Evolutionary conservation across 2,797 vertebrate species (phyloP).

Genomic region (Peromyscus aztecus): DNA sequence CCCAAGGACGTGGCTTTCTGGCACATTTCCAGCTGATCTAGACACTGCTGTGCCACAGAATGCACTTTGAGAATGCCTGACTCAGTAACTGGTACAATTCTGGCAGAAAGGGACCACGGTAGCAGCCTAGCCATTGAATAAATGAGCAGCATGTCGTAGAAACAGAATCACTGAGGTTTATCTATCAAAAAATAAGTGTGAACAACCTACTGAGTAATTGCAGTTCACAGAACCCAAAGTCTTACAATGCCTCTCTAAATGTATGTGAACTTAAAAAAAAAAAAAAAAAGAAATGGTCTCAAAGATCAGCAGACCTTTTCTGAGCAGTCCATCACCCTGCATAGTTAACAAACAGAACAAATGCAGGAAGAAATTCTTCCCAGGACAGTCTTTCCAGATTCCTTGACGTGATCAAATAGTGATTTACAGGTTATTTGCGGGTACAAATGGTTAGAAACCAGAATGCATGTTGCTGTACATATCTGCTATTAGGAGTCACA

Average conservation of each 20-base stretch:
- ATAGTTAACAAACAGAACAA: not conserved
- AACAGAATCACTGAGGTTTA: not conserved
- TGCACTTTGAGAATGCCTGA: not conserved
- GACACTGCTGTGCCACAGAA: not conserved
- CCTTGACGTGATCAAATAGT: not conserved
- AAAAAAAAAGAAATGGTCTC: not conserved
- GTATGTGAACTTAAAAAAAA: not conserved
- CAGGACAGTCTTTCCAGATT: not conserved
- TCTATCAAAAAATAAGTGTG: constrained; percentile 46
- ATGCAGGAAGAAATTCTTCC: not conserved
- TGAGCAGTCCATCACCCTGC: not conserved
- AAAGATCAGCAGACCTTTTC: not conserved
- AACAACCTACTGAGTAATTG: not conserved
- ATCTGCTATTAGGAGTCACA: not conserved
- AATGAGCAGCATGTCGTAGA: not conserved
- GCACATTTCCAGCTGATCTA: not conserved
- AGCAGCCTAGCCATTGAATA: not conserved
- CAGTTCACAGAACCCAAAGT: not conserved
- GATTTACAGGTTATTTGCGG: not conserved
- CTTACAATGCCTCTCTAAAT: not conserved
- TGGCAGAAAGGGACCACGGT: not conserved
- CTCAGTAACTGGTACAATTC: not conserved
- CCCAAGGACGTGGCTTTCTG: not conserved
- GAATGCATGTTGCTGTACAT: not conserved
- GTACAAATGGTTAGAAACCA: not conserved